These are phyloP conservation scores for Dasyornis broadbenti DNA, from an alignment of 2,113 vertebrate genomes.

Conservation along the genomic window DNA sequence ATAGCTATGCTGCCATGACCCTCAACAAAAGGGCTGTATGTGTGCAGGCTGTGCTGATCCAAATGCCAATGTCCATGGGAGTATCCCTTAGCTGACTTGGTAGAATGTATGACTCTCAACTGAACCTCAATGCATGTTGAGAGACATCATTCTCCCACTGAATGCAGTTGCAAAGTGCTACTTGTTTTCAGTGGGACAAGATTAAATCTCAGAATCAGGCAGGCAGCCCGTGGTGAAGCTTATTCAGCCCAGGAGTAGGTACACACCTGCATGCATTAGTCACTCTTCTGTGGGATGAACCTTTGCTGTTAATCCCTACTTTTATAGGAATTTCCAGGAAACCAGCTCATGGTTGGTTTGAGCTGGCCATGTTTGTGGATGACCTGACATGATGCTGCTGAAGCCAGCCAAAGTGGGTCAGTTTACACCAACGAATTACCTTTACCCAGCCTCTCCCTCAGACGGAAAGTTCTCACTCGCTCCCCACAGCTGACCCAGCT, in stretches of 20 bases:
- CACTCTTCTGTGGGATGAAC: not conserved
- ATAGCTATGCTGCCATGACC: not conserved
- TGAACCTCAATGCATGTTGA: not conserved
- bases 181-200: not conserved
- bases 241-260: not conserved
- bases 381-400: not conserved
- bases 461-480: not conserved
- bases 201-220: not conserved
- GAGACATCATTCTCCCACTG: not conserved
- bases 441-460: not conserved
- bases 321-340: not conserved
- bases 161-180: not conserved
- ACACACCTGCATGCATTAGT: not conserved
- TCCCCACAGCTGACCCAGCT: not conserved
- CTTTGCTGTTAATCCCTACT: not conserved
- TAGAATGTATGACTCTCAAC: not conserved
- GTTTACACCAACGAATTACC: not conserved
- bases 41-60: not conserved
- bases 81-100: not conserved
- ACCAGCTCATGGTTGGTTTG: not conserved
- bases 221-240: not conserved
- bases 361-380: not conserved
- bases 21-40: not conserved
- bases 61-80: not conserved
- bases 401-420: not conserved